Percentiles rank a stretch among this genome's conserved stretches.
These are phyloP conservation scores for Orgyia antiqua DNA, from an alignment of 2,888 invertebrate species.

Conservation along the genomic window DNA sequence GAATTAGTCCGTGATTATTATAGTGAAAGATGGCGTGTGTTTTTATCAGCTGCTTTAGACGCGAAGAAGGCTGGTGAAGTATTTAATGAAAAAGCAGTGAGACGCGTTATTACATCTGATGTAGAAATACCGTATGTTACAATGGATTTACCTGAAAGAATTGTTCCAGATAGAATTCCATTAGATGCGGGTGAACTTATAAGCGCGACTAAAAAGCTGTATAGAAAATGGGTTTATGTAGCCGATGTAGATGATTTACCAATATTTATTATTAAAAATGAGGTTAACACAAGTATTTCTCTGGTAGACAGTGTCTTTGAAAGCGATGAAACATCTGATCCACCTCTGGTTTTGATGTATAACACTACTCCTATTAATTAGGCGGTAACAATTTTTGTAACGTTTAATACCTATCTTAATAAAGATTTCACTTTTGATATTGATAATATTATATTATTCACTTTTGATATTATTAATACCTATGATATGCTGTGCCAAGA, in stretches of 20 bases:
- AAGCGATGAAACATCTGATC: slow-evolving; percentile 16
- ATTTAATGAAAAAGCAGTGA: slow-evolving; percentile 80
- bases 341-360: slow-evolving; percentile 27
- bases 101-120: slow-evolving; percentile 44
- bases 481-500: too few species aligned
- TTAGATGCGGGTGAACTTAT: neutral
- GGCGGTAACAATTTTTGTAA: too few species aligned
- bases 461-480: too few species aligned
- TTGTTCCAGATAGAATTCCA: too few species aligned
- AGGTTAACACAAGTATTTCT: slow-evolving; percentile 35
- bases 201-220: slow-evolving; percentile 34
- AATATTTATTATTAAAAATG: slow-evolving; percentile 30
- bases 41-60: slow-evolving; percentile 78
- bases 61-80: slow-evolving; percentile 66
- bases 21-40: slow-evolving; percentile 85
- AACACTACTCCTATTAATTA: slow-evolving; percentile 27
- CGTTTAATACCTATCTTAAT: too few species aligned
- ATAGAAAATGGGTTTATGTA: slow-evolving; percentile 53
- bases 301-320: slow-evolving; percentile 27
- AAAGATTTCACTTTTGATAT: too few species aligned
- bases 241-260: slow-evolving; percentile 57
- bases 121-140: slow-evolving; percentile 47
- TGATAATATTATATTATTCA: too few species aligned
- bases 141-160: neutral
- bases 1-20: slow-evolving; percentile 84